Conservation (phyloP, 2,113 vertebrate species). For the Misgurnus mizolepis region DNA sequence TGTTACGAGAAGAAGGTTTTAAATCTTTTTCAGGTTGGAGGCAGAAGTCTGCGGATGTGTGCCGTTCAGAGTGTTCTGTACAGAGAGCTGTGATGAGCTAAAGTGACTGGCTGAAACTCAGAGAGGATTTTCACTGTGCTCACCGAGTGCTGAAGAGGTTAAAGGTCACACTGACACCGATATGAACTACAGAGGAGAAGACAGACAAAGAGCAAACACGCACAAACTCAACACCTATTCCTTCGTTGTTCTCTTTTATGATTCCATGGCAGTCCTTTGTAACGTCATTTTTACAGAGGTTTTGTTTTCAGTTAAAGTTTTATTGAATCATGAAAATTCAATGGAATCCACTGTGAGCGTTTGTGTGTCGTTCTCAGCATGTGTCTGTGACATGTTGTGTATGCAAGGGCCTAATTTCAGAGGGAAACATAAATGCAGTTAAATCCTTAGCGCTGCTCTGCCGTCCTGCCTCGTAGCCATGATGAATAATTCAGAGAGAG, state of each 20-base stretch:
- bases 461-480: constrained; percentile 70
- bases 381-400: constrained; percentile 28
- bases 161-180: constrained; percentile 32
- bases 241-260: constrained; percentile 1
- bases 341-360: not conserved
- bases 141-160: constrained; percentile 13
- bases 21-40: not conserved
- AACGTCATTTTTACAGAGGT: not conserved
- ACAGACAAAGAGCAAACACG: not conserved
- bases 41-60: not conserved
- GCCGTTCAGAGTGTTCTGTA: constrained; percentile 18
- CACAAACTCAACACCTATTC: not conserved
- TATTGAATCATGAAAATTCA: constrained; percentile 2
- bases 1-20: not conserved
- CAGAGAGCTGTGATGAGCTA: constrained; percentile 8
- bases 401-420: constrained; percentile 59
- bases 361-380: constrained; percentile 12
- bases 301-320: constrained; percentile 18
- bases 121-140: constrained; percentile 15
- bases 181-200: constrained; percentile 4
- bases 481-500: constrained; percentile 79
- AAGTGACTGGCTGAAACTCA: constrained; percentile 20
- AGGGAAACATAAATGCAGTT: constrained; percentile 77
- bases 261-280: constrained; percentile 10
- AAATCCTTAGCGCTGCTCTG: constrained; percentile 70